Evolutionary conservation across 2,797 vertebrate species (phyloP), one percentile per base, ranked within the genome.

Genomic region (Lithobates sylvaticus): DNA sequence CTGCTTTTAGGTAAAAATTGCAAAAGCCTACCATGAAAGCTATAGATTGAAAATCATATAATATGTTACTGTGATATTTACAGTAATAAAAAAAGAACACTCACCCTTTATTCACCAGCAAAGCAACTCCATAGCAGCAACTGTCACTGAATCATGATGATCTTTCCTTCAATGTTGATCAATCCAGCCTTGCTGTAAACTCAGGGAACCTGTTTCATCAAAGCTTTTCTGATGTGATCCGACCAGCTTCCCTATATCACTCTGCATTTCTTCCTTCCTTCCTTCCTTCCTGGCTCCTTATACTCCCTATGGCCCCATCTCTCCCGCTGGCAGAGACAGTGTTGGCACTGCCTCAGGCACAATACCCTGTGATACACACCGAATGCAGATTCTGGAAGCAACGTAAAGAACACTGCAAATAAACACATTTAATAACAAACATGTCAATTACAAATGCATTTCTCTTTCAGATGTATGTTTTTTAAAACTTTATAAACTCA

Each of bases 241-340:
- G 68, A 77, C 34, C 26, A 82, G 75, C 80, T 68, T 84, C 76
- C 76, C 70, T 67, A 76, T 83, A 71, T 79, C 64, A 67, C 32
- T 79, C 64, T 67, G 29, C 67, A 27, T 13, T 74, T 78, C 76
- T 75, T 77, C 27, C 76, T 83, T 87, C 81, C 85, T 82, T 82
- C 67, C 81, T 87, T 87, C 86, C 86, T 84, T 87, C 81, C 81
- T 79, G 81, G 73, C 72, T 74, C 61, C 61, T 74, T 73, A 50
- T 67, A 80, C 61, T 87, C 86, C 86, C 86, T 54, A 27, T 50
- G 81, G 86, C 64, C 76, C 70, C 42, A 80, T 87, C 81, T 76
- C 72, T 75, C 76, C 39, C 21, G 76, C 76, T 87, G 86, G 86
- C 86, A 83, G 29, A 36, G 21, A 76, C 27, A 18, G 44, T 69